These are phyloP conservation scores for Plestiodon gilberti DNA, from an alignment of 2,113 vertebrate genomes.

Conservation along the genomic window DNA sequence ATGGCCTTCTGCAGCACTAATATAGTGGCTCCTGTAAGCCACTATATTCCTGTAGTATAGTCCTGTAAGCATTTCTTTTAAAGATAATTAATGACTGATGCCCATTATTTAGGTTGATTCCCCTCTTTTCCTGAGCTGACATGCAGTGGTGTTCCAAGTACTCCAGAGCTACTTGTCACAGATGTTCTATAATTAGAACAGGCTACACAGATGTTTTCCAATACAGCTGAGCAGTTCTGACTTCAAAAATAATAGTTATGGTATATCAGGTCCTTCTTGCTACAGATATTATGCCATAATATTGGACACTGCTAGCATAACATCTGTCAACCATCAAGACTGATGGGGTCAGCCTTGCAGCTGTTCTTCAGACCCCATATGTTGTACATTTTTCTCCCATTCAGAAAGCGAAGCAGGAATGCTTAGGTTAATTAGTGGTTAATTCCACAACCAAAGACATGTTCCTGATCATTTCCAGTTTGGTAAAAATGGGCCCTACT, in stretches of 20 bases:
- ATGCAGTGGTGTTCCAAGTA: not conserved
- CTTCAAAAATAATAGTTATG: constrained; percentile 17
- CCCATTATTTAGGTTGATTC: constrained; percentile 24
- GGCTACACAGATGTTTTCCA: constrained; percentile 64
- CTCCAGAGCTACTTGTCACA: constrained; percentile 17
- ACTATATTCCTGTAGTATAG: too few relatives aligned
- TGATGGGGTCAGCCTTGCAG: constrained; percentile 1
- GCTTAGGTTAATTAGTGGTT: not conserved
- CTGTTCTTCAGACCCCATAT: not conserved
- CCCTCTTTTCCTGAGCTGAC: not conserved
- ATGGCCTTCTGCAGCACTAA: constrained; percentile 30
- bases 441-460: not conserved
- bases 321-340: not conserved
- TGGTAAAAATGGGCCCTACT: not conserved
- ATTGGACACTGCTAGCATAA: not conserved
- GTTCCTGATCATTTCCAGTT: not conserved
- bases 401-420: not conserved
- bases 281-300: not conserved
- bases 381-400: not conserved
- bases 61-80: not conserved
- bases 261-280: not conserved
- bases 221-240: constrained; percentile 33
- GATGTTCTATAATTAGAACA: constrained; percentile 63
- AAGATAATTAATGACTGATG: not conserved
- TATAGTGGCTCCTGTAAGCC: not conserved